Base-by-base conservation (phyloP, 2,888 invertebrate species). In the Acanthosepion esculentum region DNA sequence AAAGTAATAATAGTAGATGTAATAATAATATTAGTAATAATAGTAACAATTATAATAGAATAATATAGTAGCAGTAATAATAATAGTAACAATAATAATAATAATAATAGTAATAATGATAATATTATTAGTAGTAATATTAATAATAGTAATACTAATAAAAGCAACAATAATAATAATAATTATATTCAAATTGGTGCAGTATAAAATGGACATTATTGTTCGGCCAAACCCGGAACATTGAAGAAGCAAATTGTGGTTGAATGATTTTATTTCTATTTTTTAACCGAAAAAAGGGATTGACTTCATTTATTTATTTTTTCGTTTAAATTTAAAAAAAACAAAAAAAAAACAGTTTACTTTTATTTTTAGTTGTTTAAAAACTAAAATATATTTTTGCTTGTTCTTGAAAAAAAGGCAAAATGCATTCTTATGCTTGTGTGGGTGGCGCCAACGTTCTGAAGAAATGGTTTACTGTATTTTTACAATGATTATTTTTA, bases 341-440 rank as follows among this genome's bases (percentile, higher is more conserved):
- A 41, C n/a, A n/a, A n/a, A 41, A 0, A 41, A 41, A 41, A 41
- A 41, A 41, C 41, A 78, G 23, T 78, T 78, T 15, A 78, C 33
- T 78, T 78, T 33, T n/a, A 33, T 78, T n/a, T 78, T 78, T 78
- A n/a, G n/a, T 78, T 78, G n/a, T 78, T 78, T 78, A 78, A 78
- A 78, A 78, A 78, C 12, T 15, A 15, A 78, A 12, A 78, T 78
- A n/a, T 78, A 78, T 78, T 78, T 78, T 78, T 78, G n/a, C 78
- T n/a, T 78, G 78, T 78, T 78, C 78, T 78, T 33, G 0, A 78
- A 78, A n/a, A n/a, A 78, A 78, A 78, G 15, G 8, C 23, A 33
- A n/a, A 78, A 10, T 4, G n/a, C 15, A 12, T 33, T n/a, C 33
- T 78, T 12, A n/a, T n/a, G n/a, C 33, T n/a, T 78, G 10, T n/a